Conservation (phyloP, 2,888 invertebrate genomes). For the Druceiella hillmani region DNA sequence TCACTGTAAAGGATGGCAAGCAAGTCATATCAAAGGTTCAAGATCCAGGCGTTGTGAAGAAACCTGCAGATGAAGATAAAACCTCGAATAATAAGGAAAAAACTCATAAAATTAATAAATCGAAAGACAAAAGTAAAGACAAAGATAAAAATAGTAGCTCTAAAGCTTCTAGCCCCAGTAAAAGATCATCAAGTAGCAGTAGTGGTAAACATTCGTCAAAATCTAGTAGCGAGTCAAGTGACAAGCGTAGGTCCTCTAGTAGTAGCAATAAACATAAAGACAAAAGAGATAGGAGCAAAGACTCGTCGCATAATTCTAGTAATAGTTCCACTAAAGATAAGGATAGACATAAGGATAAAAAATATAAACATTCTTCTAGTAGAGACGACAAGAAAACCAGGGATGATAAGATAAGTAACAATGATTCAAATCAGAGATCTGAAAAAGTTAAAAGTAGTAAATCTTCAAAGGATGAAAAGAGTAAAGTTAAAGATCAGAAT, state of each 20-base stretch:
- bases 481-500: slow-evolving; percentile 42
- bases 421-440: slow-evolving; percentile 31
- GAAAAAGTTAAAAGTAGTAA: slow-evolving; percentile 35
- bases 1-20: slow-evolving; percentile 67
- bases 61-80: slow-evolving; percentile 31
- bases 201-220: slow-evolving; percentile 21
- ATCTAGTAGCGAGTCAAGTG: slow-evolving; percentile 30
- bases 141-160: slow-evolving; percentile 32
- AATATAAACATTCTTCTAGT: slow-evolving; percentile 32
- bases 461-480: slow-evolving; percentile 29
- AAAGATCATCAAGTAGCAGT: slow-evolving; percentile 27
- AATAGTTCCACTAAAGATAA: slow-evolving; percentile 33
- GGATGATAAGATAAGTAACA: slow-evolving; percentile 29
- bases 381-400: slow-evolving; percentile 31
- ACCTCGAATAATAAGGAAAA: slow-evolving; percentile 33
- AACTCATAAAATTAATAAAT: slow-evolving; percentile 29
- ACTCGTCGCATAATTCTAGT: slow-evolving; percentile 34
- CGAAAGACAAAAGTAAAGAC: slow-evolving; percentile 35
- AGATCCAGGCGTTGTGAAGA: slow-evolving; percentile 31
- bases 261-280: slow-evolving; percentile 48
- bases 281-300: slow-evolving; percentile 44
- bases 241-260: slow-evolving; percentile 34
- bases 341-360: slow-evolving; percentile 32
- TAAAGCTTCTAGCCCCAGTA: slow-evolving; percentile 30
- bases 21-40: slow-evolving; percentile 60